Base-by-base conservation (phyloP, 2,113 vertebrate genomes). In the Prochilodus magdalenae region DNA sequence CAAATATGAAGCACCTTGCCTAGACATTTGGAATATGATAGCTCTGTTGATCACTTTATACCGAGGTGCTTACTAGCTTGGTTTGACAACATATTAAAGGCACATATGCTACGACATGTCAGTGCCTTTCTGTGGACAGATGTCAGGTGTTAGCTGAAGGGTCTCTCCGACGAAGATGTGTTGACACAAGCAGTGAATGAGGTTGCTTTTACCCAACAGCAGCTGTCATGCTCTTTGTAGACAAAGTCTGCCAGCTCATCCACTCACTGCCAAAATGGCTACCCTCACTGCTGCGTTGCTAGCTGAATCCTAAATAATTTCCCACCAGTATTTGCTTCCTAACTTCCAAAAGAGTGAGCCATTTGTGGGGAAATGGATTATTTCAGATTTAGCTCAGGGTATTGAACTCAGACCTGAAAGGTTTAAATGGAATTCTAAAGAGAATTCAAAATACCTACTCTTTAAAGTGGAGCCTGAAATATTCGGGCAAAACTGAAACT, bases 81-180 rank as follows among this genome's bases (percentile, higher is more conserved):
- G 36, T 51, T 49, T 69, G 73, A 73, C 26, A 33, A 66, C 26
- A 53, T 60, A 79, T 75, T 67, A 69, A 75, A 77, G 53, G 53
- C 49, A 75, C 20, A 62, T 79, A 67, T 55, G 65, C 30, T 55
- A 53, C 26, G 75, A 82, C 81, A 70, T 18, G 36, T 53, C 65
- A 55, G 36, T 33, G 53, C 26, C 63, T 79, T 75, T 30, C 53
- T 66, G 55, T 59, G 53, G 80, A 51, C 75, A 77, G 59, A 79
- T 79, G 66, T 83, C 76, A 76, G 73, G 80, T 55, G 73, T 69
- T 63, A 78, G 57, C 73, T 69, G 77, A 78, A 69, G 24, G 60
- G 55, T 7, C 47, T 66, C 69, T 67, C 30, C 5, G 16, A 47
- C 26, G 51, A 72, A 57, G 62, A 33, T 65, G 59, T 73, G 73